A percentile compares a stretch with the other conserved stretches of the same genome.
Conservation (phyloP, 2,888 invertebrate genomes). For the Erannis defoliaria region DNA sequence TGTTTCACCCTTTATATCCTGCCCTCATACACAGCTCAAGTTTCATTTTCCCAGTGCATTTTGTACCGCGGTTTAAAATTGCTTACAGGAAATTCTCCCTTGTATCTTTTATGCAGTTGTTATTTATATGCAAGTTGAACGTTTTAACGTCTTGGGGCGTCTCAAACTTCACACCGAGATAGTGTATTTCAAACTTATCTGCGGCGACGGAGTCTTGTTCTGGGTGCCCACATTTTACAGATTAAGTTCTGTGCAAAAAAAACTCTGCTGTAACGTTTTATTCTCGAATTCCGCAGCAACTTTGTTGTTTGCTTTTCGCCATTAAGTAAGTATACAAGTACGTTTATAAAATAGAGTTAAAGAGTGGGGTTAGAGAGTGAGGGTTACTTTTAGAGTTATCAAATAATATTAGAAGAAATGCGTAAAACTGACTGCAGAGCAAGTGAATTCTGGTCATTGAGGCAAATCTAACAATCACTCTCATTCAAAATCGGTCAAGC, state of each 20-base stretch:
- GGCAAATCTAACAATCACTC: no score
- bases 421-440: no score
- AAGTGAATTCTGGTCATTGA: no score
- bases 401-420: background rate
- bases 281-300: slow-evolving; percentile 3
- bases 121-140: slow-evolving; percentile 52
- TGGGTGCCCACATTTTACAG: slow-evolving; percentile 36
- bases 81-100: slow-evolving; percentile 23
- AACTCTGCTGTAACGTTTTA: slow-evolving; percentile 23
- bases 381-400: background rate
- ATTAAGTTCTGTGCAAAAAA: slow-evolving; percentile 38
- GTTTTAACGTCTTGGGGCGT: slow-evolving; percentile 53
- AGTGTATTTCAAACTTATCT: slow-evolving; percentile 52
- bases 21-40: background rate
- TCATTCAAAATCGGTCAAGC: no score
- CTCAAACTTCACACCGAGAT: slow-evolving; percentile 51
- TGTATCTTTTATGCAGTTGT: slow-evolving; percentile 37
- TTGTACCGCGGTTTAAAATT: slow-evolving; percentile 33
- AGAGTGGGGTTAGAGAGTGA: no score
- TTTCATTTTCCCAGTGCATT: slow-evolving; percentile 18
- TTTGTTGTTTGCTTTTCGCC: slow-evolving; percentile 9
- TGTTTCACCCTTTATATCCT: slow-evolving; percentile 4
- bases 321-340: background rate
- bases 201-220: slow-evolving; percentile 35
- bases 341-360: no score